Evolutionary conservation across 2,888 invertebrate species (phyloP).

Genomic region (Hydraecia micacea): DNA sequence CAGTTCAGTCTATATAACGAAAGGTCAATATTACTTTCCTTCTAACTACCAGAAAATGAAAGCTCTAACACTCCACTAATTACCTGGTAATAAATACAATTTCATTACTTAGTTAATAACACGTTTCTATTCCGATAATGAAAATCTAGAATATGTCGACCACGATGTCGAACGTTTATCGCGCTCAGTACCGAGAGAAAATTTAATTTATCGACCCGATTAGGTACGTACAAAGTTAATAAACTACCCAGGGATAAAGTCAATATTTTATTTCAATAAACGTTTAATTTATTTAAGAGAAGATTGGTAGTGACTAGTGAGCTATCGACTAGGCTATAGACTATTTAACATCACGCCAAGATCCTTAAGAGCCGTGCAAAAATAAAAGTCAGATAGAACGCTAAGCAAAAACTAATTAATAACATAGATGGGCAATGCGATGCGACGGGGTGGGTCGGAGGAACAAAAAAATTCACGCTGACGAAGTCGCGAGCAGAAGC

Average conservation of each 20-base stretch:
- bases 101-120: constrained; percentile 29
- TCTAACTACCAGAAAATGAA: constrained; percentile 33
- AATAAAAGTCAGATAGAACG: too few species aligned
- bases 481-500: too few species aligned
- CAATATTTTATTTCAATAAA: background rate
- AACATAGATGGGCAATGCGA: too few species aligned
- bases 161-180: constrained; percentile 33
- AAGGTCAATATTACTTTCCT: background rate
- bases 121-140: constrained; percentile 50
- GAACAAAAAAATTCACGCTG: too few species aligned
- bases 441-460: too few species aligned
- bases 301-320: background rate
- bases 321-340: background rate
- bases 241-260: background rate
- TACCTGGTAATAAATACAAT: constrained; percentile 41
- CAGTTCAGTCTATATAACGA: background rate
- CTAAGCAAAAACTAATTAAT: too few species aligned
- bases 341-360: too few species aligned
- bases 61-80: constrained; percentile 33
- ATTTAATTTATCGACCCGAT: constrained; percentile 40
- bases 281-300: background rate
- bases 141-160: constrained; percentile 43
- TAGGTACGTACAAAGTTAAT: background rate
- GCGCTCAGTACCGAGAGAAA: constrained; percentile 38
- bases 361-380: too few species aligned